Base-by-base conservation (phyloP, 1,140 invertebrate species). In the Dendroctonus valens region DNA sequence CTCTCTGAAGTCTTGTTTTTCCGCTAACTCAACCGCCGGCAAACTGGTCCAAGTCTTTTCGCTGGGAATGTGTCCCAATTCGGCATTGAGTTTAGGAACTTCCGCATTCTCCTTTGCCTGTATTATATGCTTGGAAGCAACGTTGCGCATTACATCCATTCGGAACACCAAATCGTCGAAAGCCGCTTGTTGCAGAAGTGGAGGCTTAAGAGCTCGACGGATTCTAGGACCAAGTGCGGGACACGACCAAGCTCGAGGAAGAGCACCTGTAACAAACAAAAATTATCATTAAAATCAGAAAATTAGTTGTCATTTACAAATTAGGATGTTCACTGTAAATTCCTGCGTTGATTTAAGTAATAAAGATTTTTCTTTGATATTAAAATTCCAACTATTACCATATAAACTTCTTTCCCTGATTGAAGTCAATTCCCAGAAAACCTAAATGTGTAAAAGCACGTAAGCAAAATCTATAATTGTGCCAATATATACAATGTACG, bases 151-250 rank as follows among this genome's bases (percentile, higher is more conserved):
- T 15, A 94, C 87, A 78, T 94, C 92, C 49, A 94, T 85, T 62
- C 89, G 83, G 79, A 92, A 94, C 0, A 91, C 81, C 67, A 87
- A 83, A 77, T 93, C 88, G 75, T 93, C 91, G 78, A 94, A 92
- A 8, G 90, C 87, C 15, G 91, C 91, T 80, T 93, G 90, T 77
- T 93, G 92, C 37, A 93, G 81, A 74, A 89, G 78, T 9, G 87
- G 87, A 39, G 87, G 84, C 71, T 87, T 83, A 14, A 89, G 79
- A 57, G 82, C 75, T 40, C 81, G 79, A 64, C 79, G 82, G 73
- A 81, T 76, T 48, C 75, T 76, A 37, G 81, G 75, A 60, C 81
- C 82, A 70, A 84, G 76, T n/a, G 71, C 74, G n/a, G 77, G 77
- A 8, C 75, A 72, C 0, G 77, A 79, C 76, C 77, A 77, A 39